Evolutionary conservation across 1,140 invertebrate species (phyloP), one percentile per base, ranked within the genome.

Genomic region (Drosophila punjabiensis): DNA sequence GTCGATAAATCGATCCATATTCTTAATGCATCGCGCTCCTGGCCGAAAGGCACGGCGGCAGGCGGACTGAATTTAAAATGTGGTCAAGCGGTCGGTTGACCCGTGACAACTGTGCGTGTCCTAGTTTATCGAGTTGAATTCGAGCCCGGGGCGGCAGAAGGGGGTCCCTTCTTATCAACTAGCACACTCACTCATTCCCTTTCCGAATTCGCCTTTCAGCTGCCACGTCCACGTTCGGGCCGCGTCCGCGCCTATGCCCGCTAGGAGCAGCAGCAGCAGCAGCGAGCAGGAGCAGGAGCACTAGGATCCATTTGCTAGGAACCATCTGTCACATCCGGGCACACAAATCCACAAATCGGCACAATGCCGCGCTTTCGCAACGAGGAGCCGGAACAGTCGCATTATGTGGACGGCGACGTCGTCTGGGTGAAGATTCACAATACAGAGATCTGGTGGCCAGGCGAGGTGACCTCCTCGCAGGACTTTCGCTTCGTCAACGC

Each of bases 351-450:
- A 14, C 5, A 11, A 37, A 13, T 39, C n/a, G 43, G 10, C 24
- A 73, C 41, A 14, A 85, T 90, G 81, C 70, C 75, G 18, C 81
- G 81, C 9, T 56, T 73, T 35, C 81, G 86, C 16, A 89, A 90
- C 55, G 67, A 90, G 8, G 75, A 70, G 33, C 6, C 43, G 5
- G 48, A 37, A 8, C 24, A 63, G 60, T 32, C 67, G 4, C 48
- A 37, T 1, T 97, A 96, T 93, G 93, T 94, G 70, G 95, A 96
- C 76, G 96, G 96, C 48, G 96, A 97, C 76, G 93, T 97, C 59
- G 97, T 97, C 59, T 97, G 97, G 97, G 96, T 97, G 4, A 97
- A 97, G 92, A 92, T 97, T 30, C 86, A 85, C 47, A 95, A 96
- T 13, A 71, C 82, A 11, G 94, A 95, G 13, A 95, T 94, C 80